These are phyloP conservation scores for Drosophila eohydei DNA, from an alignment of 2,888 invertebrate species.

Conservation along the genomic window DNA sequence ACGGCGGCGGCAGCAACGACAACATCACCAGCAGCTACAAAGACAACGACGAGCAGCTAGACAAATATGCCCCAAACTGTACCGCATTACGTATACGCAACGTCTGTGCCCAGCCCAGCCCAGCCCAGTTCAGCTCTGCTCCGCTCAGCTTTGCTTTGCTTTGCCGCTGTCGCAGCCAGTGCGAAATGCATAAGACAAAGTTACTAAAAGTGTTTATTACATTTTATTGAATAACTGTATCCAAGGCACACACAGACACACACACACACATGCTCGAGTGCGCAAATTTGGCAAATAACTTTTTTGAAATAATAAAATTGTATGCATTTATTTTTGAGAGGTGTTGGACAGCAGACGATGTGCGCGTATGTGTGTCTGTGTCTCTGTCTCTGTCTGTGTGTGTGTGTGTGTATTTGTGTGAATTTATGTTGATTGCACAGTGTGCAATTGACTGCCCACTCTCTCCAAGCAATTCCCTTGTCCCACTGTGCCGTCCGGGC, in stretches of 20 bases:
- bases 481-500: slow-evolving; percentile 34
- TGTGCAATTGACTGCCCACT: slow-evolving; percentile 41
- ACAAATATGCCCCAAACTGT: slow-evolving; percentile 57
- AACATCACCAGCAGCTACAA: slow-evolving; percentile 3
- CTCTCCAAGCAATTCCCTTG: slow-evolving; percentile 17
- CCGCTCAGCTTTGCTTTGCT: slow-evolving; percentile 15
- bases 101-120: slow-evolving; percentile 40
- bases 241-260: slow-evolving; percentile 26
- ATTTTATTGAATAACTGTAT: slow-evolving; percentile 76
- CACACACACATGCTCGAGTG: slow-evolving; percentile 48
- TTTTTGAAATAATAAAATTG: slow-evolving; percentile 77
- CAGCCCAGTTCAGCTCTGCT: neutral
- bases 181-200: slow-evolving; percentile 74
- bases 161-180: slow-evolving; percentile 39
- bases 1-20: slow-evolving; percentile 8
- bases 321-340: slow-evolving; percentile 62
- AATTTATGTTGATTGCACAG: slow-evolving; percentile 73
- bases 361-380: too few species aligned
- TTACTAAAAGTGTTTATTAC: slow-evolving; percentile 79
- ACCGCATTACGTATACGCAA: slow-evolving; percentile 70
- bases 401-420: slow-evolving; percentile 8
- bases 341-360: slow-evolving; percentile 6
- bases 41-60: slow-evolving; percentile 24
- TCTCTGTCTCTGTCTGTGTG: neutral
- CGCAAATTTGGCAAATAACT: slow-evolving; percentile 69